Percentiles rank a stretch among this genome's conserved stretches.
Conservation (phyloP, 2,888 invertebrate species). For the Hermaeophaga mercurialis region DNA sequence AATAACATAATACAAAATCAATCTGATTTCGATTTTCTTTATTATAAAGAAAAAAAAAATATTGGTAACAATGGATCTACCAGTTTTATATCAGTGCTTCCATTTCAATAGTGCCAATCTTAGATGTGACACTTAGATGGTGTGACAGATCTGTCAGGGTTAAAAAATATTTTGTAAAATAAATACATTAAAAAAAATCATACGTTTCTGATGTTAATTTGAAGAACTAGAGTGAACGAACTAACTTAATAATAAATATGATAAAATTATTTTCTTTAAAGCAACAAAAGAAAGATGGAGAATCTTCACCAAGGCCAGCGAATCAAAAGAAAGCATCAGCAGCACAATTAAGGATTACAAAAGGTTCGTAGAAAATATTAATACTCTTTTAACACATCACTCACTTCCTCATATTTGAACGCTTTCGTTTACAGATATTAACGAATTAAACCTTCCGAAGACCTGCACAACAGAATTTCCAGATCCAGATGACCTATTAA, state of each 20-base stretch:
- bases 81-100: too few species aligned
- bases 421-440: slow-evolving; percentile 78
- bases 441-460: slow-evolving; percentile 95
- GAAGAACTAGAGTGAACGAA: slow-evolving; percentile 14
- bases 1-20: too few species aligned
- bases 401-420: neutral
- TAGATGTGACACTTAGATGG: too few species aligned
- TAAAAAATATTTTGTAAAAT: slow-evolving; percentile 29
- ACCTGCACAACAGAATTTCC: slow-evolving; percentile 96
- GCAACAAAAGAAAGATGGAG: slow-evolving; percentile 98
- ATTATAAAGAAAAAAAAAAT: too few species aligned
- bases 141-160: slow-evolving; percentile 8
- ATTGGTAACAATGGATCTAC: too few species aligned
- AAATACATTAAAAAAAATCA: slow-evolving; percentile 32
- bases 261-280: slow-evolving; percentile 98
- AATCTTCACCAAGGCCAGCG: slow-evolving; percentile 74
- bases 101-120: too few species aligned
- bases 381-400: neutral
- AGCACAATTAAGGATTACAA: slow-evolving; percentile 95
- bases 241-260: slow-evolving; percentile 64
- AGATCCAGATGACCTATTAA: slow-evolving; percentile 93
- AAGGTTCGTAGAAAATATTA: slow-evolving; percentile 68
- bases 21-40: too few species aligned
- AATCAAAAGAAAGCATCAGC: slow-evolving; percentile 93
- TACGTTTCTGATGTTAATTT: slow-evolving; percentile 33